Percentiles rank a stretch among this genome's conserved stretches.
Conservation (phyloP, 1,140 invertebrate species). For the Brachionus rubens region DNA sequence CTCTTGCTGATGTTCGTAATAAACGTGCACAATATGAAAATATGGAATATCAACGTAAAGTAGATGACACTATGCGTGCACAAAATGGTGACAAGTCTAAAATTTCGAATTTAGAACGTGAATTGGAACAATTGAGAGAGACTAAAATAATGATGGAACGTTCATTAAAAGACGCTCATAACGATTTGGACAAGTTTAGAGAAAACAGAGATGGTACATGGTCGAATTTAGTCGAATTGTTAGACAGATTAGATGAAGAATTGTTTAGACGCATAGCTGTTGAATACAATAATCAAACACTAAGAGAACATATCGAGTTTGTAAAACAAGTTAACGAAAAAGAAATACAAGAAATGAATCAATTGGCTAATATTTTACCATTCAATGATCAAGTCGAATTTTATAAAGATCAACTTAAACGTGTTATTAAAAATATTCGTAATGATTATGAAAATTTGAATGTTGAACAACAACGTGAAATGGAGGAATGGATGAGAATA, state of each 20-base stretch:
- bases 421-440: constrained; percentile 9
- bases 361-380: constrained; percentile 17
- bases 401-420: constrained; percentile 40
- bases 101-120: constrained; percentile 10
- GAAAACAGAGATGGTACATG: constrained; percentile 12
- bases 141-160: background rate
- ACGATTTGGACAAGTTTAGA: constrained; percentile 7
- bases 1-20: constrained; percentile 4
- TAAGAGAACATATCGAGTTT: constrained; percentile 30
- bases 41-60: constrained; percentile 8
- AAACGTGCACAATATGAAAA: constrained; percentile 33
- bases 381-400: constrained; percentile 46
- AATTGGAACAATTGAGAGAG: background rate
- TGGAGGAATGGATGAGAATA: constrained; percentile 41
- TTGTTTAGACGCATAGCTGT: background rate
- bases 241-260: constrained; percentile 30
- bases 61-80: background rate
- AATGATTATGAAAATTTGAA: constrained; percentile 11
- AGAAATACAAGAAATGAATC: constrained; percentile 22
- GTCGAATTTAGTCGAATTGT: background rate
- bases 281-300: constrained; percentile 40
- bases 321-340: constrained; percentile 36
- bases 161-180: background rate
- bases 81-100: background rate
- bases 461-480: constrained; percentile 16